A percentile compares a stretch with the other conserved stretches of the same genome.
These are phyloP conservation scores for Astreopora myriophthalma DNA, from an alignment of 64 coral and sea anemone species.

Conservation along the genomic window DNA sequence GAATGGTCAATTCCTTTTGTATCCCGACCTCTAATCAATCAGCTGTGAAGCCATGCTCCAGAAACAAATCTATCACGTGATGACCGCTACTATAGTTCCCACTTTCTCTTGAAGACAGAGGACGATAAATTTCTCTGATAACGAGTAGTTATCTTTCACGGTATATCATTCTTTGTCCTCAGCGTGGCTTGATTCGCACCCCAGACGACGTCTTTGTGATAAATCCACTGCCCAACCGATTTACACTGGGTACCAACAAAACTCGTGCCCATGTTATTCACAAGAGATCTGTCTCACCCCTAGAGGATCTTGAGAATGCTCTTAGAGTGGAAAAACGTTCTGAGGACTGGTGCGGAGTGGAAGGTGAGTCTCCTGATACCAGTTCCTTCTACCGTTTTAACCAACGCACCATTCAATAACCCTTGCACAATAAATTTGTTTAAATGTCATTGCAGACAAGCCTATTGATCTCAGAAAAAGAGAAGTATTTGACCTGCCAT, in stretches of 20 bases:
- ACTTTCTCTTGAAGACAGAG: no score
- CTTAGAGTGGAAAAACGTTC: slow-evolving; percentile 24
- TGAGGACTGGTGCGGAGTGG: slow-evolving; percentile 56
- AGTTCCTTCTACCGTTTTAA: no score
- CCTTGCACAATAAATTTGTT: not conserved
- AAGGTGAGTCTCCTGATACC: no score
- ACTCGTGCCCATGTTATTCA: slow-evolving; percentile 55
- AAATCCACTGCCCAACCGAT: slow-evolving; percentile 35
- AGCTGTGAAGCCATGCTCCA: no score
- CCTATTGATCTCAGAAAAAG: not conserved
- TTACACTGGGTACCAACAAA: not conserved
- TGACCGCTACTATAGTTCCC: no score
- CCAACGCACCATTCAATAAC: not conserved
- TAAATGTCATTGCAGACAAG: slow-evolving; percentile 3
- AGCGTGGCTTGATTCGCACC: slow-evolving; percentile 60
- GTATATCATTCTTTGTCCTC: not conserved
- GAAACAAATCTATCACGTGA: no score
- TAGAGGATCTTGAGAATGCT: not conserved
- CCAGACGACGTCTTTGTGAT: slow-evolving; percentile 35
- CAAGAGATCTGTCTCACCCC: not conserved
- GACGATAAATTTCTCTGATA: not conserved
- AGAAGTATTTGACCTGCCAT: not conserved
- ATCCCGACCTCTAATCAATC: no score
- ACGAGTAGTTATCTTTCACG: not conserved
- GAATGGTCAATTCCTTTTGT: no score